Percentiles rank a stretch among this genome's conserved stretches.
Conservation (phyloP, 92 coral and sea anemone genomes). For the Heteractis magnifica region DNA sequence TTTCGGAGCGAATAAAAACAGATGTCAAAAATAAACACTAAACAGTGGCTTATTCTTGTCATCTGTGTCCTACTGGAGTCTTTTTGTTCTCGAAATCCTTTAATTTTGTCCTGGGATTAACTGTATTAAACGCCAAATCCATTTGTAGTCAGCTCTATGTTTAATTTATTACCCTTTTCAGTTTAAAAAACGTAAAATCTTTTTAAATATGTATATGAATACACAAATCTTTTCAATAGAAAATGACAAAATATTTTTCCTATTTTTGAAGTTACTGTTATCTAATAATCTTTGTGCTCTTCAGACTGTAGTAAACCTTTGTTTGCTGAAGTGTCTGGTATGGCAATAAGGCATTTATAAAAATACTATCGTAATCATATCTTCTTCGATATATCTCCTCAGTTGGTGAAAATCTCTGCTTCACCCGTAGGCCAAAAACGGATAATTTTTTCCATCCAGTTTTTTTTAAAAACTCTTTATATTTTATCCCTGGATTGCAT, state of each 20-base stretch:
- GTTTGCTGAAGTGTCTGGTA: conserved; percentile 17
- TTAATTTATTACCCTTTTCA: neutral
- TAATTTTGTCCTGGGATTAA: neutral
- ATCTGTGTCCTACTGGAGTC: neutral
- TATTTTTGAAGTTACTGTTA: neutral
- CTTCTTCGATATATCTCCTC: neutral
- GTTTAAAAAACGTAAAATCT: neutral
- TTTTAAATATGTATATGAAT: neutral
- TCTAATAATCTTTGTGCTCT: neutral
- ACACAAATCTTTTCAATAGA: neutral
- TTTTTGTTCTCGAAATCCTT: neutral
- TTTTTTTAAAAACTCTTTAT: neutral
- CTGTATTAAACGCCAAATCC: neutral
- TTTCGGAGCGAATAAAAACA: neutral
- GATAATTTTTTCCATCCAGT: neutral
- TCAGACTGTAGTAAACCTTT: neutral
- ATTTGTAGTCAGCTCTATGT: no score
- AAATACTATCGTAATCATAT: conserved; percentile 18
- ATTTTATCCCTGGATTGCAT: neutral
- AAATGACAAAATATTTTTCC: neutral
- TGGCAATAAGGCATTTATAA: neutral
- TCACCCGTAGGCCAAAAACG: neutral
- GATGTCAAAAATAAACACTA: neutral
- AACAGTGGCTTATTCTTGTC: neutral
- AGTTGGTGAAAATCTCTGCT: neutral